Evolutionary conservation across 2,113 vertebrate genomes (phyloP).

Genomic region (Acanthisitta chloris): DNA sequence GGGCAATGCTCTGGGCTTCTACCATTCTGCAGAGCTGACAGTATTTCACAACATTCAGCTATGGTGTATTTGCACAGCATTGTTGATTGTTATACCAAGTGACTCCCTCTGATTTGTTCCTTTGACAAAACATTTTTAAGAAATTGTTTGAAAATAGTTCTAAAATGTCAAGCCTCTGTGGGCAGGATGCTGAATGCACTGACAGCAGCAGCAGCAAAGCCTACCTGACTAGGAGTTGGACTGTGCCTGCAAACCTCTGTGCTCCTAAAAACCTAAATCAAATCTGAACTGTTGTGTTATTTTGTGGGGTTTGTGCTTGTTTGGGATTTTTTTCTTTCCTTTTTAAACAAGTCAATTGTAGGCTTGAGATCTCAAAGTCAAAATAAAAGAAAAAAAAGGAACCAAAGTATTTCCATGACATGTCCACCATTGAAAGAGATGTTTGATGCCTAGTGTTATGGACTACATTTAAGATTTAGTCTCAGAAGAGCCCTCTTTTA

Average conservation of each 20-base stretch:
- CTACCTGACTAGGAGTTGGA: neutral
- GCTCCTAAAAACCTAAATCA: neutral
- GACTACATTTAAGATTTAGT: neutral
- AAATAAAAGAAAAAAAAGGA: neutral
- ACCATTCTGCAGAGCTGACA: neutral
- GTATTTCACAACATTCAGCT: neutral
- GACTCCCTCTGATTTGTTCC: neutral
- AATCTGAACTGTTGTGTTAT: neutral
- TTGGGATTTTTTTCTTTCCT: neutral
- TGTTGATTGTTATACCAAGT: neutral
- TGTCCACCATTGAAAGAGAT: neutral
- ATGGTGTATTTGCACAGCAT: neutral
- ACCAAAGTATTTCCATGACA: neutral
- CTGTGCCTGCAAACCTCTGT: neutral
- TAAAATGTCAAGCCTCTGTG: neutral
- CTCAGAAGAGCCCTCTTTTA: neutral
- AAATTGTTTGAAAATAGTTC: neutral
- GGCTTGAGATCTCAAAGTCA: neutral
- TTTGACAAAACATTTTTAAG: neutral
- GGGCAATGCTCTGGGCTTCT: neutral
- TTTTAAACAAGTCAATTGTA: neutral
- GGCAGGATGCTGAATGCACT: neutral
- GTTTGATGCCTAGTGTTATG: neutral
- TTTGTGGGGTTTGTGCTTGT: neutral
- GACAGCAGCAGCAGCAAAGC: neutral